A percentile compares a stretch with the other conserved stretches of the same genome.
These are phyloP conservation scores for Hyperopisus bebe DNA, from an alignment of 2,113 vertebrate genomes.

Conservation along the genomic window DNA sequence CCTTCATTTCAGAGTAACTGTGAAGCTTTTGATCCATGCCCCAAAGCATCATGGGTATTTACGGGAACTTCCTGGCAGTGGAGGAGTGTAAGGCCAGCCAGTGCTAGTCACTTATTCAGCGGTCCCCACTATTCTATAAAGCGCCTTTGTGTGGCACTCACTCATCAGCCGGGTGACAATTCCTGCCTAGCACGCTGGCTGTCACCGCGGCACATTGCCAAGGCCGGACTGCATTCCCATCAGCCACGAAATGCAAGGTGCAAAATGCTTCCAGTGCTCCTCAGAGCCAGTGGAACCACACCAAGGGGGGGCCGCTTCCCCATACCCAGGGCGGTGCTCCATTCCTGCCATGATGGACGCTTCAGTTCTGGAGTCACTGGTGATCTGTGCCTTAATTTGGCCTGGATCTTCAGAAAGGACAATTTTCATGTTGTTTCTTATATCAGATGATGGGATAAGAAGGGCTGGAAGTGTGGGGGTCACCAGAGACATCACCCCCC, in stretches of 20 bases:
- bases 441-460: not conserved
- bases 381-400: not conserved
- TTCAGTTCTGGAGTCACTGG: not conserved
- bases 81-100: slow-evolving; percentile 15
- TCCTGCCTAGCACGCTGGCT: not conserved
- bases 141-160: slow-evolving; percentile 27
- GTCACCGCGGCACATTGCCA: not conserved
- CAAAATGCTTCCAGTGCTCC: not conserved
- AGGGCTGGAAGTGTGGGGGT: not conserved
- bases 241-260: not conserved
- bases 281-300: not conserved
- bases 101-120: slow-evolving; percentile 27
- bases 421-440: not conserved
- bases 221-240: not conserved
- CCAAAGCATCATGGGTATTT: not conserved
- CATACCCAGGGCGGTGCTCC: not conserved
- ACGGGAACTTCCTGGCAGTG: not conserved
- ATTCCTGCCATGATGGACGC: not conserved
- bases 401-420: not conserved
- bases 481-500: not conserved
- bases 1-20: not conserved
- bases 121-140: slow-evolving; percentile 20
- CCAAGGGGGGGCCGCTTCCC: not conserved
- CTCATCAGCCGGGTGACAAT: not conserved
- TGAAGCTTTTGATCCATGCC: not conserved